These are phyloP conservation scores for Podarcis muralis DNA, from an alignment of 2,113 vertebrate species.

Conservation along the genomic window DNA sequence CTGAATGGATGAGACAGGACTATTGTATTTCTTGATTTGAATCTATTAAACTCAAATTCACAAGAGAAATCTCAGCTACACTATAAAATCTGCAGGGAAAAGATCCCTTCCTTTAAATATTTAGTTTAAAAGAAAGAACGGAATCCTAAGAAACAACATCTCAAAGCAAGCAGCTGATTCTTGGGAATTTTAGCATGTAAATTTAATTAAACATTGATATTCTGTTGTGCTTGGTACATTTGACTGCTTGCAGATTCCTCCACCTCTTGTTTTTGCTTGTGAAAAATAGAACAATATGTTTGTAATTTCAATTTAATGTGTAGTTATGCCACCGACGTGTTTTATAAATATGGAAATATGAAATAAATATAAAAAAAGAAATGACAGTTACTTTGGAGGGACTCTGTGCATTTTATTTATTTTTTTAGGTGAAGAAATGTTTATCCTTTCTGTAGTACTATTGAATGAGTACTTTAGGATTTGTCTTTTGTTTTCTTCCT, in stretches of 20 bases:
- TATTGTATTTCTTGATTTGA: accelerated
- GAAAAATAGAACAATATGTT: background rate
- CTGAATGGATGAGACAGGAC: accelerated
- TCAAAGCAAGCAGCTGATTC: background rate
- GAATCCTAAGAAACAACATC: background rate
- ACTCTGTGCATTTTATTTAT: too few species aligned
- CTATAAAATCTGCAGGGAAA: background rate
- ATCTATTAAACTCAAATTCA: background rate
- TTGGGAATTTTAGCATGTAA: background rate
- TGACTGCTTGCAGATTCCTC: background rate
- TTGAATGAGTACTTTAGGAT: too few species aligned
- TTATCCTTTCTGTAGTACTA: too few species aligned
- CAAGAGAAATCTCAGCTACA: background rate
- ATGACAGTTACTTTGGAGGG: conserved; percentile 38
- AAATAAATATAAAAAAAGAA: conserved; percentile 40
- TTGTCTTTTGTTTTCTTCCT: too few species aligned
- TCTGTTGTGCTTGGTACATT: background rate
- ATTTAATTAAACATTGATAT: background rate
- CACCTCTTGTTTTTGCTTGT: background rate
- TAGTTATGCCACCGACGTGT: conserved; percentile 32
- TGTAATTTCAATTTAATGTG: conserved; percentile 44
- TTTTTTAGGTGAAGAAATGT: too few species aligned
- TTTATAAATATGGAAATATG: conserved; percentile 67
- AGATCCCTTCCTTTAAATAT: background rate
- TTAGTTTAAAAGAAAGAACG: background rate